Evolutionary conservation across 2,113 vertebrate genomes (phyloP).

Genomic region (Ammodytes dubius): DNA sequence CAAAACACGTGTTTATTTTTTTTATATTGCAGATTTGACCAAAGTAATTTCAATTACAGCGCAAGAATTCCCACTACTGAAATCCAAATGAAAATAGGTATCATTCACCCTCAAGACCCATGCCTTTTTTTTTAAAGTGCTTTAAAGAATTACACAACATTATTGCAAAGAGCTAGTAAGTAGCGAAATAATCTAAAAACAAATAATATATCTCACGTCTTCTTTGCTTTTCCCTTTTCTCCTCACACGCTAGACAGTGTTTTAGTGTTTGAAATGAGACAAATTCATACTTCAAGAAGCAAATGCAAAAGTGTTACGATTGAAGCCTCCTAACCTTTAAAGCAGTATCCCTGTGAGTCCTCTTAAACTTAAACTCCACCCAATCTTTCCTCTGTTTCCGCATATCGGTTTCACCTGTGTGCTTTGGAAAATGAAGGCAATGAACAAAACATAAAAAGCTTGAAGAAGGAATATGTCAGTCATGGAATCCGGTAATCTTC

Average conservation of each 20-base stretch:
- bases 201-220: constrained; percentile 1
- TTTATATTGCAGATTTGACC: constrained; percentile 37
- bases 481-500: constrained; percentile 19
- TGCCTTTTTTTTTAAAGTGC: constrained; percentile 71
- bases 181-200: not conserved
- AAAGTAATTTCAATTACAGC: constrained; percentile 29
- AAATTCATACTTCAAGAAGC: not conserved
- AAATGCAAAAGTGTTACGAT: constrained; percentile 17
- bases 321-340: constrained; percentile 24
- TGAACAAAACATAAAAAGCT: constrained; percentile 24
- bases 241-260: not conserved
- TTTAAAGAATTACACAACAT: constrained; percentile 42
- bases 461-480: constrained; percentile 52
- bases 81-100: constrained; percentile 15
- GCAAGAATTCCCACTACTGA: not conserved
- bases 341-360: constrained; percentile 21
- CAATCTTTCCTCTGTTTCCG: not conserved
- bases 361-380: constrained; percentile 9
- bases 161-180: constrained; percentile 1
- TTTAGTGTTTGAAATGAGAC: constrained; percentile 23
- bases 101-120: constrained; percentile 37
- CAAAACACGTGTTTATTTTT: constrained; percentile 3
- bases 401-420: not conserved
- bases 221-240: not conserved
- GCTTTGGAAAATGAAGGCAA: constrained; percentile 13